phyloP scores from a whole-genome alignment of 2,888 invertebrate species.

The Leptarthrus brevirostris region DNA sequence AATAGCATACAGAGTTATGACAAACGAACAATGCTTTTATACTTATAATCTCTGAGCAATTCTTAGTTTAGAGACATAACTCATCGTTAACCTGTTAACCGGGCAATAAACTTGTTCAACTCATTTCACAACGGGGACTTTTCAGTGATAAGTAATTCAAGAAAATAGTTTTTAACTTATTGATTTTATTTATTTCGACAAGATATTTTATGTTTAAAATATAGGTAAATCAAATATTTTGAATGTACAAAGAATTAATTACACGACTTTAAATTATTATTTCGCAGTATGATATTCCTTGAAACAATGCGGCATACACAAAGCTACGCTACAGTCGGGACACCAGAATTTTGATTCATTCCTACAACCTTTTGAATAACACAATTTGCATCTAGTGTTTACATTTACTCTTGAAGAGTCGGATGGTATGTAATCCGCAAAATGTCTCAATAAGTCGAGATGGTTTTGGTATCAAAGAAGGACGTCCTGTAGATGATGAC shows the following conservation, averaged over 20 bases:
- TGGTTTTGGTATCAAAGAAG: background rate
- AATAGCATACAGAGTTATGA: too few species aligned
- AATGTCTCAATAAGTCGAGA: background rate
- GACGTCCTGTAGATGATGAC: background rate
- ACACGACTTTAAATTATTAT: conserved; percentile 13
- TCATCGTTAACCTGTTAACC: conserved; percentile 21
- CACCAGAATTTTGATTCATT: conserved; percentile 23
- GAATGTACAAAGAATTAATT: background rate
- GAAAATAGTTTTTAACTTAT: conserved; percentile 8
- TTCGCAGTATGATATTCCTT: too few species aligned
- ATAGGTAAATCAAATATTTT: background rate
- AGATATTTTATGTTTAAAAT: conserved; percentile 5
- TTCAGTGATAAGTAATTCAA: background rate
- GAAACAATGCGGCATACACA: conserved; percentile 29
- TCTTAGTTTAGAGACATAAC: too few species aligned
- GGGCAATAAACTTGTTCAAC: conserved; percentile 3
- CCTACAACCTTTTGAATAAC: conserved; percentile 12
- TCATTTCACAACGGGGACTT: background rate
- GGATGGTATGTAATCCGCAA: background rate
- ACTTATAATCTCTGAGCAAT: too few species aligned
- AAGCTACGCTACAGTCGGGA: too few species aligned
- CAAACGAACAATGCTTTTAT: too few species aligned
- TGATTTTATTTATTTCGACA: too few species aligned
- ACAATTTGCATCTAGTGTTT: background rate
- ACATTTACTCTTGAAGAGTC: conserved; percentile 2